These are phyloP conservation scores for Drosophila santomea DNA, from an alignment of 1,140 invertebrate species.

Conservation along the genomic window DNA sequence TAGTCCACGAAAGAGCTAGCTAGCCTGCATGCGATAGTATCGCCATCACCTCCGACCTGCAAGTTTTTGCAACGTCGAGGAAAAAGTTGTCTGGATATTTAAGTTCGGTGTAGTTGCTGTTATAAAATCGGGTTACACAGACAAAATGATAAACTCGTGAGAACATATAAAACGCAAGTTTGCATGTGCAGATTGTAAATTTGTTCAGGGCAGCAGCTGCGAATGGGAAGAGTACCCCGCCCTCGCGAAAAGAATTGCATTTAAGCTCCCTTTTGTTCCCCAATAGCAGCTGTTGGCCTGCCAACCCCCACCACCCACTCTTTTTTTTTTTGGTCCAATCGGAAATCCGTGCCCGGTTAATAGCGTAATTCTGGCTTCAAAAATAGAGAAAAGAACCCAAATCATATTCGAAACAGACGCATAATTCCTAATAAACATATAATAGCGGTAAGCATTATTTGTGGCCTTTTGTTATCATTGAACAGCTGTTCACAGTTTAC, in stretches of 20 bases:
- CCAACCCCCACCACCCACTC: neutral
- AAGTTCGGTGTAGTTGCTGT: neutral
- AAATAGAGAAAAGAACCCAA: neutral
- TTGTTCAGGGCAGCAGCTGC: constrained; percentile 1
- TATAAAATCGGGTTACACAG: neutral
- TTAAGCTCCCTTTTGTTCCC: constrained; percentile 9
- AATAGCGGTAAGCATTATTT: neutral
- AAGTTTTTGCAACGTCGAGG: constrained; percentile 19
- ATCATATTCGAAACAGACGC: neutral
- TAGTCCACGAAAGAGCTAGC: neutral
- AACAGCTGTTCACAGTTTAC: constrained; percentile 8
- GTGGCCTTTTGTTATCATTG: neutral
- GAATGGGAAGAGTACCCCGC: neutral
- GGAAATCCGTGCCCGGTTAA: neutral
- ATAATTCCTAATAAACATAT: neutral
- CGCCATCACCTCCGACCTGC: neutral
- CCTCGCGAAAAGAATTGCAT: constrained; percentile 6
- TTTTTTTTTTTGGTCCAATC: neutral
- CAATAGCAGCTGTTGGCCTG: constrained; percentile 10
- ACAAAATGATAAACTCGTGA: constrained; percentile 1
- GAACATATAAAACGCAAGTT: neutral
- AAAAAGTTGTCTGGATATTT: constrained; percentile 6
- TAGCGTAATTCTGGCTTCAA: neutral
- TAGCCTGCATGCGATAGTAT: constrained; percentile 4
- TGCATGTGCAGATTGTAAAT: neutral